Base-by-base conservation (phyloP, 2,888 invertebrate species). In the Rotaria sp. region DNA sequence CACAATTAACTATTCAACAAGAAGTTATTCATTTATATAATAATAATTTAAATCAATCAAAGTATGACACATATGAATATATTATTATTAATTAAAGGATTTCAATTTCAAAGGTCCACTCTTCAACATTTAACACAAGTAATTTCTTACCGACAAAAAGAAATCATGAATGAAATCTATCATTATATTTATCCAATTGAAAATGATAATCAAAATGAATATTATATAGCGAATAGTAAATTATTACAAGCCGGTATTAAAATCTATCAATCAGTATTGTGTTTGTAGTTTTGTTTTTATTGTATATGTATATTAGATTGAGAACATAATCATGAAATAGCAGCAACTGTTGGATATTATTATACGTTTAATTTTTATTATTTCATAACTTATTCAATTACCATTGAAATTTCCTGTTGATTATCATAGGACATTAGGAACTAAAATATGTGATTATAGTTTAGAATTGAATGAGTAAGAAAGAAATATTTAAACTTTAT, bases 361-460 rank as follows among this genome's bases (percentile, higher is more conserved):
- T 80, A n/a, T n/a, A 21, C 80, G 45, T 80, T 80, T 80, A 45
- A 5, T 80, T 80, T 13, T 80, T 11, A 80, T 80, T 45, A 45
- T 80, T 45, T 41, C 80, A 45, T 45, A 80, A 80, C 24, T 80
- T 80, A 80, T 80, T 80, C 45, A 80, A 45, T n/a, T 80, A 80
- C 80, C 80, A 80, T 80, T 80, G 15, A 41, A 26, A 45, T 80
- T 45, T 80, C 80, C 80, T 15, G 45, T 80, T 15, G 15, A 41
- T n/a, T 80, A 80, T 80, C 41, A 80, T 13, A 45, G 80, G 13
- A 18, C 35, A 67, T 45, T 45, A 45, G 26, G 26, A 13, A 26
- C 15, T n/a, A 80, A 80, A 45, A 80, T 80, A 24, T 80, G 45
- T 45, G 80, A 80, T 35, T 80, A 80, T 45, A 80, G 13, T 80